These are phyloP conservation scores for Gasteruption jaculator DNA, from an alignment of 2,888 invertebrate genomes.

Conservation along the genomic window DNA sequence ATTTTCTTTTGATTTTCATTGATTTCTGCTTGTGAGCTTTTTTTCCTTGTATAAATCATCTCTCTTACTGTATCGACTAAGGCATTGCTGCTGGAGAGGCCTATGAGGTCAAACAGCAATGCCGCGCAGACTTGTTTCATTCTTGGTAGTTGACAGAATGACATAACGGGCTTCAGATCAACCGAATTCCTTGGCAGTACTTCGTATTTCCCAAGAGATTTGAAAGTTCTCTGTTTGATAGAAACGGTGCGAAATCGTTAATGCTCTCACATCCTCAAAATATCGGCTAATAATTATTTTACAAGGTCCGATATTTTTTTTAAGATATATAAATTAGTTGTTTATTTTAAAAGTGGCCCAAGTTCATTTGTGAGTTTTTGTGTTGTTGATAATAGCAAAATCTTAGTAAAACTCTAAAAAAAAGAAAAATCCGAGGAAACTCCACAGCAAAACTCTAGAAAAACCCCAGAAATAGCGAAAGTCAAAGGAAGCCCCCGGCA, in stretches of 20 bases:
- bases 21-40: conserved; percentile 13
- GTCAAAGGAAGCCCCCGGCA: no score
- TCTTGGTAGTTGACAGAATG: conserved; percentile 30
- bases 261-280: no score
- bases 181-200: conserved; percentile 31
- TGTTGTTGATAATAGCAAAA: no score
- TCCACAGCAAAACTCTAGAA: no score
- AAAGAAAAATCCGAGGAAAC: no score
- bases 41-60: conserved; percentile 1
- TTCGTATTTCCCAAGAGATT: conserved; percentile 31
- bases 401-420: no score
- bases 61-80: conserved; percentile 31
- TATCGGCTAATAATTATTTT: no score
- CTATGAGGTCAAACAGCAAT: conserved; percentile 28
- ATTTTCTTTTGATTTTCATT: conserved; percentile 13
- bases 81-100: conserved; percentile 30
- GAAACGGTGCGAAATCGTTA: no score
- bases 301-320: no score
- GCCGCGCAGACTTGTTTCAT: conserved; percentile 30
- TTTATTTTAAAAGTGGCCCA: no score
- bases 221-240: conserved; percentile 36
- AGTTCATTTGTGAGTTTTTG: no score
- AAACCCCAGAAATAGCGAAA: no score
- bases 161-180: conserved; percentile 23
- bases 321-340: not conserved